Conservation (phyloP, 1,140 invertebrate species). For the Chironomus tepperi region DNA sequence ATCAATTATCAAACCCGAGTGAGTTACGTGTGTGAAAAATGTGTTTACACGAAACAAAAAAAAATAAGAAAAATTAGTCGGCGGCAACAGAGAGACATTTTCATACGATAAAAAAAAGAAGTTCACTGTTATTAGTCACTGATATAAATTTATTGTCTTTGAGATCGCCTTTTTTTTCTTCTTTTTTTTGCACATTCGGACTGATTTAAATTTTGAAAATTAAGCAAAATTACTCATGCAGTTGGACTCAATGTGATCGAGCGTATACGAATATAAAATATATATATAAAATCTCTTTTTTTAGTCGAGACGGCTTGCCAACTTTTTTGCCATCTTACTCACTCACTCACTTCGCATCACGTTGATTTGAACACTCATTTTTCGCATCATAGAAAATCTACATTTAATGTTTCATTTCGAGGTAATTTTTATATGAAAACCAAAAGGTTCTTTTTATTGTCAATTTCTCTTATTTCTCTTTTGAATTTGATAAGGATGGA, state of each 20-base stretch:
- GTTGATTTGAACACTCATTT: background rate
- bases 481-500: no score
- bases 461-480: no score
- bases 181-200: background rate
- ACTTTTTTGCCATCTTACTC: background rate
- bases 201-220: background rate
- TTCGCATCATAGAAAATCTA: background rate
- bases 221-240: constrained; percentile 20
- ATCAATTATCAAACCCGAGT: background rate
- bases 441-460: no score
- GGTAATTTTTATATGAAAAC: no score
- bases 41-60: background rate
- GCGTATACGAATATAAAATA: background rate
- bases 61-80: constrained; percentile 11
- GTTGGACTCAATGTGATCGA: background rate
- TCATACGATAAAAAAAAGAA: background rate
- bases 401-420: no score
- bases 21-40: background rate
- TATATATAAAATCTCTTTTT: background rate
- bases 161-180: background rate
- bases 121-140: constrained; percentile 2
- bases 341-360: background rate
- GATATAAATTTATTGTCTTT: constrained; percentile 23
- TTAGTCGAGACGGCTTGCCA: constrained; percentile 9
- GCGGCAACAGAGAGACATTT: background rate